Evolutionary conservation across 2,888 invertebrate genomes (phyloP), one percentile per base, ranked within the genome.

Genomic region (Eupithecia exiguata): DNA sequence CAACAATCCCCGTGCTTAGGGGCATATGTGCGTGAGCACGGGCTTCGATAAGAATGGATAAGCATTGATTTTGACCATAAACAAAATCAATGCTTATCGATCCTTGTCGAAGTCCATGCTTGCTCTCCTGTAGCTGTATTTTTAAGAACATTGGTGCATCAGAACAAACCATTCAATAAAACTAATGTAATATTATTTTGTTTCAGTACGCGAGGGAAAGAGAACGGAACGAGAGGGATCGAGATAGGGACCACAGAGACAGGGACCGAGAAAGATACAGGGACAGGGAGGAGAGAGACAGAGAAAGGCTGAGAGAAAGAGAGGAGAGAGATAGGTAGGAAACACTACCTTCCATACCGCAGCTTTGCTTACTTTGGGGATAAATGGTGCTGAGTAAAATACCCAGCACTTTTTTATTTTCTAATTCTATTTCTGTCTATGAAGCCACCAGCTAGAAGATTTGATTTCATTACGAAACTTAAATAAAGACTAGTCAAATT

Each of bases 281-380:
- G 63, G 95, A 95, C 81, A 93, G 96, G 78, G 94, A 95, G 81
- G 95, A 95, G 81, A 91, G 96, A 86, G 96, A 96, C 86, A 94
- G 96, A 84, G 96, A 96, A 88, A 93, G 96, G 83, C 92, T 95
- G 84, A 89, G 95, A 71, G 95, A 93, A 80, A 84, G 94, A 80
- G 95, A 94, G 81, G 95, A 93, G 84, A 91, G 93, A 88, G 94
- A 95, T 79, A 91, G 93, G 93, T 93, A 79, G 81, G 75, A 58
- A 58, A 18, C n/a, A 49, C 35, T 30, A n/a, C 4, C 1, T 25
- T 43, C 43, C 43, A 43, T 43, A 43, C 16, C 6, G 16, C 7
- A n/a, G n/a, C n/a, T 49, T 9, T 49, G 49, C 7, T 49, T 49
- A 49, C 18, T n/a, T n/a, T 14, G 7, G n/a, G 0, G n/a, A 9